These are phyloP conservation scores for Virgularia gustaviana DNA, from an alignment of 92 coral and sea anemone species.

Conservation along the genomic window DNA sequence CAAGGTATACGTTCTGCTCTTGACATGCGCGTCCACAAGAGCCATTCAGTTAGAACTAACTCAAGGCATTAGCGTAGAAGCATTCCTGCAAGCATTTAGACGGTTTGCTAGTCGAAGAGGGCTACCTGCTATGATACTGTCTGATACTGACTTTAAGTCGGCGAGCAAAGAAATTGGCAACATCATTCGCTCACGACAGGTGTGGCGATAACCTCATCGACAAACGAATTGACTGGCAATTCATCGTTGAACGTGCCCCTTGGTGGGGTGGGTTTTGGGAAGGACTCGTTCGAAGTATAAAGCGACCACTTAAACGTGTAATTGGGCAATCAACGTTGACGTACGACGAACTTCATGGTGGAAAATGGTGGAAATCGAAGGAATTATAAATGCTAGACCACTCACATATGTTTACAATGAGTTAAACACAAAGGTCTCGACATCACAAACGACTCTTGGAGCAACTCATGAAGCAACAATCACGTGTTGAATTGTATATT, in stretches of 20 bases:
- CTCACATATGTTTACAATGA: background rate
- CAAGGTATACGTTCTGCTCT: background rate
- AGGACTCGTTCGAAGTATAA: constrained; percentile 13
- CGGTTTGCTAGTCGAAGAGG: constrained; percentile 8
- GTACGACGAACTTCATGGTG: background rate
- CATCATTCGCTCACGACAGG: background rate
- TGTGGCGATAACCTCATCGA: background rate
- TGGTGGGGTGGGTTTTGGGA: constrained; percentile 21
- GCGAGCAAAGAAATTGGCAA: background rate
- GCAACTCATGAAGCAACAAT: too few relatives aligned
- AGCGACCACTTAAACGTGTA: background rate
- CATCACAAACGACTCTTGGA: too few relatives aligned
- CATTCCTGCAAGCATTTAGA: constrained; percentile 7
- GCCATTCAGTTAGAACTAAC: constrained; percentile 4
- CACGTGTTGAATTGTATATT: too few relatives aligned
- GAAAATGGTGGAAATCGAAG: background rate
- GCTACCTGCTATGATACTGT: background rate
- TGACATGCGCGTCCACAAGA: background rate
- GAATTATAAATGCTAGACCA: background rate
- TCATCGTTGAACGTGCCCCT: background rate
- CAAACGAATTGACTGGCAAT: background rate
- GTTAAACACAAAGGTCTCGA: too few relatives aligned
- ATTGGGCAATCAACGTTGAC: background rate
- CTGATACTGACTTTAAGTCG: background rate
- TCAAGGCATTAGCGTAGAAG: background rate